phyloP scores from a whole-genome alignment of 2,113 vertebrate species.

The Kryptolebias marmoratus region DNA sequence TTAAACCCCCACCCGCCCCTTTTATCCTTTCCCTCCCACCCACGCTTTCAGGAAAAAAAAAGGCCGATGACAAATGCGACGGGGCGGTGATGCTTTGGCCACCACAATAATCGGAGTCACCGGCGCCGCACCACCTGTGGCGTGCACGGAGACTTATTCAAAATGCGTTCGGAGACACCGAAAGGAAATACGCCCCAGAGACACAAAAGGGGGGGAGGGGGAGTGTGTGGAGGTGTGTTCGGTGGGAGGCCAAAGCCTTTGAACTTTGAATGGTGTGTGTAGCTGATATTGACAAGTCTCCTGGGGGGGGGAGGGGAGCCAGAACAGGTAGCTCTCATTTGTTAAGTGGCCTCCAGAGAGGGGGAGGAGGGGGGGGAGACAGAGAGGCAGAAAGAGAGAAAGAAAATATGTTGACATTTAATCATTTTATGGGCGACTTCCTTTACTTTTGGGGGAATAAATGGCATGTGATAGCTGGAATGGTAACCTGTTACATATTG shows the following conservation, averaged over 20 bases:
- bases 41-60: conserved; percentile 67
- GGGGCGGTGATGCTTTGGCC: conserved; percentile 62
- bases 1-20: conserved; percentile 15
- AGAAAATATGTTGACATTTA: background rate
- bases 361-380: background rate
- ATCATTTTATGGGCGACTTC: no score
- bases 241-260: conserved; percentile 65
- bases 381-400: background rate
- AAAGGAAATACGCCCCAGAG: conserved; percentile 69
- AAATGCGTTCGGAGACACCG: conserved; percentile 45
- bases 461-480: no score
- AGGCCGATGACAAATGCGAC: conserved; percentile 61
- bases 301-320: conserved; percentile 42
- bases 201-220: conserved; percentile 51
- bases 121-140: conserved; percentile 61
- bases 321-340: conserved; percentile 54
- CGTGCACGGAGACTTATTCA: conserved; percentile 32
- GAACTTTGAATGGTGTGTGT: conserved; percentile 65
- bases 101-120: conserved; percentile 67
- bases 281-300: conserved; percentile 74
- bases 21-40: conserved; percentile 58
- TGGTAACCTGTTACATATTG: no score
- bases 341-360: conserved; percentile 66
- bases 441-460: no score
- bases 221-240: conserved; percentile 65